A percentile compares a stretch with the other conserved stretches of the same genome.
phyloP scores from a whole-genome alignment of 1,140 invertebrate species.

The Euwallacea fornicatus region DNA sequence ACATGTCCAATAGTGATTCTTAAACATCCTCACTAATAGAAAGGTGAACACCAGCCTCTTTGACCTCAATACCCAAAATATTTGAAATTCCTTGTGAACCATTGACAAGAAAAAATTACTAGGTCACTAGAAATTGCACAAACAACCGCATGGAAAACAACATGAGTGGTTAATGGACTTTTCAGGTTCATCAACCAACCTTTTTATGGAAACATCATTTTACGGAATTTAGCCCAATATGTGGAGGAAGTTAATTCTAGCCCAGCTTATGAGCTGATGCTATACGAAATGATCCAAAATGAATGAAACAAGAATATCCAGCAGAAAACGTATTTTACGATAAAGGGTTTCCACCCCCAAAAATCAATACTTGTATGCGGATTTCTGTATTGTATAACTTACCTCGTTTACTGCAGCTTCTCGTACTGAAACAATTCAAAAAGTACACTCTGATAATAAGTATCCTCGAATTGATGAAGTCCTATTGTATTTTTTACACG shows the following conservation, averaged over 20 bases:
- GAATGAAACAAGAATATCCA: too few relatives aligned
- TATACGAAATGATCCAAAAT: too few relatives aligned
- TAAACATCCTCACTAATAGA: too few relatives aligned
- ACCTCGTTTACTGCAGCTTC: not conserved
- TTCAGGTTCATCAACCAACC: too few relatives aligned
- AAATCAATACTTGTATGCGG: slow-evolving; percentile 31
- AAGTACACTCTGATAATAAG: not conserved
- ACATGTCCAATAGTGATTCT: too few relatives aligned
- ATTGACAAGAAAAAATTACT: slow-evolving; percentile 43
- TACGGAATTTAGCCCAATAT: not conserved
- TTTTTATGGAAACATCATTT: not conserved
- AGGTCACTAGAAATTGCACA: slow-evolving; percentile 39
- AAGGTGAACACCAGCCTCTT: too few relatives aligned
- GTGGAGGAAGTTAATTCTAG: too few relatives aligned
- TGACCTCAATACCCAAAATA: slow-evolving; percentile 49
- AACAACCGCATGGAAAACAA: slow-evolving; percentile 1
- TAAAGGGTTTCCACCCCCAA: slow-evolving; percentile 21
- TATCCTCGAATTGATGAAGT: slow-evolving; percentile 11
- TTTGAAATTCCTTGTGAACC: slow-evolving; percentile 47
- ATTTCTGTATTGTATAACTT: slow-evolving; percentile 5
- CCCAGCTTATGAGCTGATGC: too few relatives aligned
- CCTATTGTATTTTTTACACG: slow-evolving; percentile 45
- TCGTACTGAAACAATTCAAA: too few relatives aligned
- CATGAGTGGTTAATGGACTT: too few relatives aligned
- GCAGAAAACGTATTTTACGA: too few relatives aligned